These are phyloP conservation scores for Garra rufa DNA, from an alignment of 2,113 vertebrate genomes.

Conservation along the genomic window DNA sequence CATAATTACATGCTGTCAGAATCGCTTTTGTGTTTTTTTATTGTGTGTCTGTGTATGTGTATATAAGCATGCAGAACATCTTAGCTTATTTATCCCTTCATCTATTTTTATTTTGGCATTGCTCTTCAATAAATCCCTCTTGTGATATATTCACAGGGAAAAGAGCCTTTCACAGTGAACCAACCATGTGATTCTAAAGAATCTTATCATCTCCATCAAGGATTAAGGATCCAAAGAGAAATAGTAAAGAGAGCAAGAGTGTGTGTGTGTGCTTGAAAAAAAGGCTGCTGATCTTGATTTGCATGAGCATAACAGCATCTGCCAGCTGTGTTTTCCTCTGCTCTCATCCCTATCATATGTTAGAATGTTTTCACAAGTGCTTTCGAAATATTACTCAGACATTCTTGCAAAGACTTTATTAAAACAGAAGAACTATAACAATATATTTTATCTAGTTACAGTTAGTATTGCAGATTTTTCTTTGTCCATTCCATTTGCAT, in stretches of 20 bases:
- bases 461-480: background rate
- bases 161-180: background rate
- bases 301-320: background rate
- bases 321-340: conserved; percentile 6
- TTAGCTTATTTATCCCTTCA: background rate
- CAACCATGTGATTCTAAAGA: conserved; percentile 4
- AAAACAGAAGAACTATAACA: background rate
- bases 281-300: background rate
- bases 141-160: background rate
- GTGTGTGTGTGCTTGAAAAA: background rate
- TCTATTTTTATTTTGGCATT: conserved; percentile 9
- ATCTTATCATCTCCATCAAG: conserved; percentile 18
- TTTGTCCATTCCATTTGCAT: background rate
- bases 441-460: background rate
- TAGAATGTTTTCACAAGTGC: background rate
- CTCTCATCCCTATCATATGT: background rate
- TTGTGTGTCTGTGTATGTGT: background rate
- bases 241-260: background rate
- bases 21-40: background rate
- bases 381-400: background rate
- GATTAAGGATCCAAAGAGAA: conserved; percentile 9
- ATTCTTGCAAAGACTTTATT: background rate
- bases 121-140: background rate
- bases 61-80: background rate
- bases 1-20: background rate